A percentile compares a stretch with the other conserved stretches of the same genome.
Conservation (phyloP, 1,140 invertebrate species). For the Mya arenaria region DNA sequence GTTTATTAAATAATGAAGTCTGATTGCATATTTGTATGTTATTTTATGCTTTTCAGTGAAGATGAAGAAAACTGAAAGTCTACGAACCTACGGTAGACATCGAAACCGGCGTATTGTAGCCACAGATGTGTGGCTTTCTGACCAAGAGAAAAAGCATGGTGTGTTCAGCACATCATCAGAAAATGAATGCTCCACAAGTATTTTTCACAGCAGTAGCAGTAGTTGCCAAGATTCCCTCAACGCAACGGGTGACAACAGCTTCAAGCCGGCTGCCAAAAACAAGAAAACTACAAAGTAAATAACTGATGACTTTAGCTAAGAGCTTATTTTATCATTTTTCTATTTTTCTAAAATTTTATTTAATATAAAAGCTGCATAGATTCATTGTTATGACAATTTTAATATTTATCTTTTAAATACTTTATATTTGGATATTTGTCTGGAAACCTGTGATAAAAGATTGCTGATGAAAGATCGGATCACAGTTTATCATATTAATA, state of each 20-base stretch:
- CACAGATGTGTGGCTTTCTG: conserved; percentile 39
- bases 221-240: conserved; percentile 26
- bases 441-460: too few species aligned
- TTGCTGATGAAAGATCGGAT: too few species aligned
- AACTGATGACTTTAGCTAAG: too few species aligned
- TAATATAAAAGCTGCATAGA: too few species aligned
- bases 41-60: not conserved
- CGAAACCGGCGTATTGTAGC: conserved; percentile 35
- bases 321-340: too few species aligned
- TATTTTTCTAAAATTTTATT: too few species aligned
- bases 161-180: conserved; percentile 49
- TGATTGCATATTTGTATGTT: not conserved
- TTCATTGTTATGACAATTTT: too few species aligned
- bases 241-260: not conserved
- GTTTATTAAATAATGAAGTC: not conserved
- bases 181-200: not conserved
- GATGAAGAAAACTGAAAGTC: conserved; percentile 41
- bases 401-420: too few species aligned
- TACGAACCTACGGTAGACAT: conserved; percentile 52
- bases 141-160: conserved; percentile 37
- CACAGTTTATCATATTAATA: too few species aligned
- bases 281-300: too few species aligned
- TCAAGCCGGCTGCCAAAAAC: not conserved
- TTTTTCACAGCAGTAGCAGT: conserved; percentile 49
- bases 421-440: too few species aligned